Base-by-base conservation (phyloP, 2,888 invertebrate genomes). In the Drosophila acutilabella region DNA sequence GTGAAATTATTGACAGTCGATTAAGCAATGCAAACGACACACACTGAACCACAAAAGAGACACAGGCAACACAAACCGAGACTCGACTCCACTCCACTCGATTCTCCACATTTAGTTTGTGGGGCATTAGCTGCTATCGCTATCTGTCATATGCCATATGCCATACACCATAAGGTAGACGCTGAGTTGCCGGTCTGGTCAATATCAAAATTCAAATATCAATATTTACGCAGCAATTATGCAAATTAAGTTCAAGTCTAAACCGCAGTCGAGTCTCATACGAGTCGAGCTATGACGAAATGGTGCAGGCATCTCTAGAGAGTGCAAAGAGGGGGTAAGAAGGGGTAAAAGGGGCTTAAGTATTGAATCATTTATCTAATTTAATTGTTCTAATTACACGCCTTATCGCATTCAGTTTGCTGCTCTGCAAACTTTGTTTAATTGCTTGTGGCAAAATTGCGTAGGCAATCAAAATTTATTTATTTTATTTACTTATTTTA, bases 161-260 rank as follows among this genome's bases (percentile, higher is more conserved):
- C 26, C 26, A 26, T 30, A 30, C 6, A 30, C 6, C 30, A 41
- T 26, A 13, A 16, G 33, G 51, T 60, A 42, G 60, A 42, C 53
- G 57, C 38, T 74, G 71, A 52, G 54, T 62, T 62, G 44, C 23
- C 77, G 61, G 57, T 65, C 59, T 80, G 83, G 83, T 83, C 83
- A 83, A 83, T 83, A 83, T 83, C 83, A 83, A 83, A 83, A 83
- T 78, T 87, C 80, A 83, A 83, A 86, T 81, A 85, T 81, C 83
- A 85, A 88, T 85, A 88, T 85, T 85, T 85, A 88, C 88, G 86
- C 88, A 83, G 86, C 85, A 85, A 85, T 85, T 85, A 85, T 85
- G 85, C 85, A 85, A 85, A 85, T 86, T 83, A 88, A 83, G 88
- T 81, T 88, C 80, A 82, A 80, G 80, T 70, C 75, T 65, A 75